Evolutionary conservation across 1,140 invertebrate species (phyloP), one percentile per base, ranked within the genome.

Genomic region (Ceratoteleas bidentatus): DNA sequence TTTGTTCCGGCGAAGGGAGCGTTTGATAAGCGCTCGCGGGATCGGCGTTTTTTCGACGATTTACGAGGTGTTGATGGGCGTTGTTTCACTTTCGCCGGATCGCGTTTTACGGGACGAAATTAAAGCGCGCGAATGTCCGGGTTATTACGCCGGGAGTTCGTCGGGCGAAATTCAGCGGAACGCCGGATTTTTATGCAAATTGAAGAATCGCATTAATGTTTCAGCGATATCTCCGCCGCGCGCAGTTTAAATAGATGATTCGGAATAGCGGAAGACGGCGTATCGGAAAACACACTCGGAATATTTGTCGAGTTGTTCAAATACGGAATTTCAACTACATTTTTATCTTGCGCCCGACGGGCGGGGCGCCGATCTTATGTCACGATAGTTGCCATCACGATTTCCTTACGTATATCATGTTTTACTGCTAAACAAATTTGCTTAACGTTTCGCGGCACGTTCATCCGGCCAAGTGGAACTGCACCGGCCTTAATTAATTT

Each of bases 241-340:
- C 16, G 13, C 13, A 52, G 56, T 53, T 73, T 76, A 61, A 76
- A 76, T 56, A 77, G 3, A 36, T 64, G 57, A 77, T 77, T 77
- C 49, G 47, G 69, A 69, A 69, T 68, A 77, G 47, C 52, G 52
- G 24, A 69, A 77, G 57, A 62, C 56, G 57, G 14, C 57, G 15
- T 77, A 56, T 68, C 58, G 47, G 3, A 53, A 69, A 69, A 77
- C 34, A 69, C 16, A 69, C 65, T 61, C 13, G 47, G 50, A 65
- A 70, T 78, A 70, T 78, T 70, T 70, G 66, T 62, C 16, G 60
- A 65, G 15, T 65, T 78, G 66, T 65, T 70, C 53, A 78, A 78
- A 78, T 70, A 78, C 54, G 45, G 14, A 65, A 65, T 65, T 52
- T n/a, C 40, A 65, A 47, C 65, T 65, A 58, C 58, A 70, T 54